A percentile compares a stretch with the other conserved stretches of the same genome.
Evolutionary conservation across 2,888 invertebrate genomes (phyloP).

Genomic region (Doris montereyensis): DNA sequence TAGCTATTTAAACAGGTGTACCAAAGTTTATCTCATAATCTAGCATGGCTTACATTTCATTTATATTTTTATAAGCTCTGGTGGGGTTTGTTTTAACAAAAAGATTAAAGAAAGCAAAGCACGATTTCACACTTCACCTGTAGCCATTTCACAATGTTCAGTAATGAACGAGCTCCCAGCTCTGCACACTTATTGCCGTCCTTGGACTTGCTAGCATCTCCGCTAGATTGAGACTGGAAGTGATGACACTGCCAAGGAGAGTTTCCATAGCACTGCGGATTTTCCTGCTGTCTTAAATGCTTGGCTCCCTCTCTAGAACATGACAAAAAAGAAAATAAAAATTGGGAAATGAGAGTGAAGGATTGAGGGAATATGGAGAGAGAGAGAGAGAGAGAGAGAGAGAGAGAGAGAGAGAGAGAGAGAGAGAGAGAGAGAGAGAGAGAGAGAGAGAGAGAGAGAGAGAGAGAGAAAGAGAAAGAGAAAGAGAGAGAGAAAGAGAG

Average conservation of each 20-base stretch:
- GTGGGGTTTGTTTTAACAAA: too few species aligned
- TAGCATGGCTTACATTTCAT: too few species aligned
- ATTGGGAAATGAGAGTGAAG: too few species aligned
- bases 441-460: not conserved
- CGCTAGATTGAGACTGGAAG: conserved; percentile 29
- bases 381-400: conserved; percentile 6
- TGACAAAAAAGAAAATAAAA: too few species aligned
- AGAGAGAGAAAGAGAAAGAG: not conserved
- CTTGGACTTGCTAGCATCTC: conserved; percentile 41
- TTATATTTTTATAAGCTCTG: too few species aligned
- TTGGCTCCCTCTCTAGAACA: too few species aligned
- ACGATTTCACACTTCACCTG: too few species aligned
- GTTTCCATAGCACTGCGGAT: conserved; percentile 35
- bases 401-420: not conserved
- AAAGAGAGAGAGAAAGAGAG: not conserved
- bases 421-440: not conserved
- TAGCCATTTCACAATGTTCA: conserved; percentile 71
- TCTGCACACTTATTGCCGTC: conserved; percentile 52
- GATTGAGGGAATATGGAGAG: not conserved
- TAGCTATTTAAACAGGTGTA: too few species aligned
- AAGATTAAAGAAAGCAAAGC: too few species aligned
- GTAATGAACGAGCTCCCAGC: conserved; percentile 66
- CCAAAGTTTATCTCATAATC: too few species aligned
- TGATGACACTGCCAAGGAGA: conserved; percentile 34
- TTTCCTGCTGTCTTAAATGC: too few species aligned